Evolutionary conservation across 2,113 vertebrate genomes (phyloP).

Genomic region (Raja brachyura): DNA sequence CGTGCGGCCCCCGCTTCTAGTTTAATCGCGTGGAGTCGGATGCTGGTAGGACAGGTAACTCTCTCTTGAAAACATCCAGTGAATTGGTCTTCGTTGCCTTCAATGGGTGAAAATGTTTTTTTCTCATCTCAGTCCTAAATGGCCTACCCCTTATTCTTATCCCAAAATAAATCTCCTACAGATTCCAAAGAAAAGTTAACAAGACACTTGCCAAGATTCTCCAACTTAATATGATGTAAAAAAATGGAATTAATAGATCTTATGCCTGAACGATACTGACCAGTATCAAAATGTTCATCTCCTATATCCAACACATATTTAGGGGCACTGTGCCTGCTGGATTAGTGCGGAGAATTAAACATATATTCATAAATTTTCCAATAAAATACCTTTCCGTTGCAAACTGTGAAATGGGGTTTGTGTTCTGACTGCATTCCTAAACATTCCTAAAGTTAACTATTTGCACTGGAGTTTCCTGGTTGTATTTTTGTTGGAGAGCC

Average conservation of each 20-base stretch:
- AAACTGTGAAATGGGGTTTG: background rate
- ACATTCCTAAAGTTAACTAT: slow-evolving; percentile 1
- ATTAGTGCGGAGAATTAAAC: background rate
- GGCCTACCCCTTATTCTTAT: no score
- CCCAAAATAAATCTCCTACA: background rate
- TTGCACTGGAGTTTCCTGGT: background rate
- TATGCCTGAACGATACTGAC: background rate
- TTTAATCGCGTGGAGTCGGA: no score
- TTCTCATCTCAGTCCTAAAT: no score
- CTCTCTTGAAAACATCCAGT: no score
- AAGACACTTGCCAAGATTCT: background rate
- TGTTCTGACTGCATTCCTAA: background rate
- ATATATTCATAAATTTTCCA: slow-evolving; percentile 14
- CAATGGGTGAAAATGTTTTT: no score
- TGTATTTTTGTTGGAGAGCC: background rate
- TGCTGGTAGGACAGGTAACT: no score
- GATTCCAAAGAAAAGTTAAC: background rate
- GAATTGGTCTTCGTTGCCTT: no score
- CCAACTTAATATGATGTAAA: background rate
- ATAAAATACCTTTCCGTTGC: background rate
- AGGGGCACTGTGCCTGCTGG: background rate
- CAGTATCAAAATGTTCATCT: slow-evolving; percentile 3
- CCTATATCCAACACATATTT: background rate
- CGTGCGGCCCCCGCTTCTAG: no score
- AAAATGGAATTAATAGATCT: background rate